Evolutionary conservation across 2,113 vertebrate genomes (phyloP).

Genomic region (Urocolius indicus): DNA sequence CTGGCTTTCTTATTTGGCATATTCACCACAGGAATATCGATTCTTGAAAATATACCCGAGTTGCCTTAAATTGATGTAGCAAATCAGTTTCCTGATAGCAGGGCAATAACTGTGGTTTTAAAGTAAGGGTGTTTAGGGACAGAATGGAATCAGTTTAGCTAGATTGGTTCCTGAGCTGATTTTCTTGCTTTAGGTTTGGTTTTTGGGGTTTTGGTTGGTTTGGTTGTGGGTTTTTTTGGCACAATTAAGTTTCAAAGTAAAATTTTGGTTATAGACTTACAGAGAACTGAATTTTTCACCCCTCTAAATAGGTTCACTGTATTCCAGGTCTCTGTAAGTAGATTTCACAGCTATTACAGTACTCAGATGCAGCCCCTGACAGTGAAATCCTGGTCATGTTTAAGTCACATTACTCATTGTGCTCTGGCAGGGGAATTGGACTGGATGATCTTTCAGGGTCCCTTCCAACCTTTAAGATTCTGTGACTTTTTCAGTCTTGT

Average conservation of each 20-base stretch:
- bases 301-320: not conserved
- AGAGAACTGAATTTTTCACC: not conserved
- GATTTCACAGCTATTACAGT: not conserved
- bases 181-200: not conserved
- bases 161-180: not conserved
- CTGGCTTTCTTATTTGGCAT: not conserved
- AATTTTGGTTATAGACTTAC: not conserved
- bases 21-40: not conserved
- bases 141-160: conserved; percentile 1
- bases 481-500: not conserved
- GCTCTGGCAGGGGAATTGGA: too few relatives aligned
- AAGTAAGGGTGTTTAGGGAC: not conserved
- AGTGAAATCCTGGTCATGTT: not conserved
- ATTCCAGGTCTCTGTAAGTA: not conserved
- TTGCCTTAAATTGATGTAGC: not conserved
- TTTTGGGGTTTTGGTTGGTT: not conserved
- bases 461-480: too few relatives aligned
- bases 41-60: not conserved
- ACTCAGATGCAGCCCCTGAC: not conserved
- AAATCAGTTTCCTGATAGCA: conserved; percentile 13
- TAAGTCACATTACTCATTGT: not conserved
- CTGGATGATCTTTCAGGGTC: too few relatives aligned
- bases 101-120: not conserved
- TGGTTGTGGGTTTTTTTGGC: not conserved
- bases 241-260: not conserved